phyloP scores from a whole-genome alignment of 2,888 invertebrate species.

The Malthinus flaveolus region DNA sequence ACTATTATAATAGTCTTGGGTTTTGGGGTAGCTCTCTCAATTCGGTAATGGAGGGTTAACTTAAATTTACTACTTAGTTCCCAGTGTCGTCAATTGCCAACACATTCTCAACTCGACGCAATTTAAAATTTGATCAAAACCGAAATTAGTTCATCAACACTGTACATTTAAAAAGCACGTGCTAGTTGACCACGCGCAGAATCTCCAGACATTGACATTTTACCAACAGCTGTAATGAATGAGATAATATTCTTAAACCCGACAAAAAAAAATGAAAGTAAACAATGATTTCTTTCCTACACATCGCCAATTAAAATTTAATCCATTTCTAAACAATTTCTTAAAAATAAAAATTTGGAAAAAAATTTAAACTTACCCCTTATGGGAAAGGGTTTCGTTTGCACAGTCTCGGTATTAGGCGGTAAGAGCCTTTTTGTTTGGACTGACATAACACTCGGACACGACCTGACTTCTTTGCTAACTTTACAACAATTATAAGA shows the following conservation, averaged over 20 bases:
- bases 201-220: slow-evolving; percentile 22
- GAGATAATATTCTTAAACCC: too few relatives aligned
- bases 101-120: too few relatives aligned
- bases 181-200: slow-evolving; percentile 14
- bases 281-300: too few relatives aligned
- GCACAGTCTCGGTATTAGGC: slow-evolving; percentile 81
- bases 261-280: too few relatives aligned
- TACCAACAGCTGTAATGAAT: slow-evolving; percentile 17
- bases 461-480: slow-evolving; percentile 50
- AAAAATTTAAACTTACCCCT: slow-evolving; percentile 62
- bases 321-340: neutral
- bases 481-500: slow-evolving; percentile 43
- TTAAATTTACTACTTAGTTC: too few relatives aligned
- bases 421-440: slow-evolving; percentile 70
- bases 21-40: too few relatives aligned
- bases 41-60: too few relatives aligned
- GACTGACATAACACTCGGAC: slow-evolving; percentile 74
- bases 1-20: too few relatives aligned
- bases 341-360: neutral
- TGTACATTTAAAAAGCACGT: slow-evolving; percentile 15
- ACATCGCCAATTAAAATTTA: neutral
- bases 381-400: slow-evolving; percentile 88
- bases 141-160: too few relatives aligned
- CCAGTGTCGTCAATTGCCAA: too few relatives aligned
- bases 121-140: too few relatives aligned